These are phyloP conservation scores for Stichodactyla mertensii DNA, from an alignment of 64 coral and sea anemone species.

Conservation along the genomic window DNA sequence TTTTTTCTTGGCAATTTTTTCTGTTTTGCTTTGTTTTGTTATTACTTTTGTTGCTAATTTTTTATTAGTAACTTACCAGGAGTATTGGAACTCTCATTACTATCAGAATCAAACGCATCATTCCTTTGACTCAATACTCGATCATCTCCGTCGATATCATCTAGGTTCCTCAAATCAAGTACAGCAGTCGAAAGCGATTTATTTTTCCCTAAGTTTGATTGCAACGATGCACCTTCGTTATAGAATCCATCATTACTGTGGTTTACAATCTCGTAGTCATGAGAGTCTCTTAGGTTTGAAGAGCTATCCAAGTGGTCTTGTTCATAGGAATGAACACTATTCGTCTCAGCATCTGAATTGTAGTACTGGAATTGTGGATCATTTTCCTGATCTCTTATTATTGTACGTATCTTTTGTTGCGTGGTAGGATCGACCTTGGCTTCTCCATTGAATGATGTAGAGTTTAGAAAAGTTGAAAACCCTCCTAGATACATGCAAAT, in stretches of 20 bases:
- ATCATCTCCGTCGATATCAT: slow-evolving; percentile 42
- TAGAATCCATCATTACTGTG: slow-evolving; percentile 10
- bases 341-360: slow-evolving; percentile 75
- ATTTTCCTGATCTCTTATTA: slow-evolving; percentile 75
- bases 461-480: slow-evolving; percentile 28
- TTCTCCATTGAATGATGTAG: slow-evolving; percentile 9
- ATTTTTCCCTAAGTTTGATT: slow-evolving; percentile 77
- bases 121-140: slow-evolving; percentile 20
- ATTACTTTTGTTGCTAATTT: neutral
- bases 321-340: slow-evolving; percentile 11
- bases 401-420: slow-evolving; percentile 59
- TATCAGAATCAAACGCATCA: slow-evolving; percentile 42
- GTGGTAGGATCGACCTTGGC: slow-evolving; percentile 67
- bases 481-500: neutral
- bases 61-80: slow-evolving; percentile 7
- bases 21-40: too few species aligned
- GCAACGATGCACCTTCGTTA: slow-evolving; percentile 10
- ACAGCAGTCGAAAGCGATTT: slow-evolving; percentile 82
- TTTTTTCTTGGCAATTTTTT: too few species aligned
- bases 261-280: slow-evolving; percentile 15
- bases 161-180: slow-evolving; percentile 73
- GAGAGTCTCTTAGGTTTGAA: neutral
- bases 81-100: slow-evolving; percentile 24
- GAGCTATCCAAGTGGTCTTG: neutral
- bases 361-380: slow-evolving; percentile 72